Percentiles rank a stretch among this genome's conserved stretches.
Evolutionary conservation across 2,113 vertebrate species (phyloP).

Genomic region (Chelonoidis abingdonii): DNA sequence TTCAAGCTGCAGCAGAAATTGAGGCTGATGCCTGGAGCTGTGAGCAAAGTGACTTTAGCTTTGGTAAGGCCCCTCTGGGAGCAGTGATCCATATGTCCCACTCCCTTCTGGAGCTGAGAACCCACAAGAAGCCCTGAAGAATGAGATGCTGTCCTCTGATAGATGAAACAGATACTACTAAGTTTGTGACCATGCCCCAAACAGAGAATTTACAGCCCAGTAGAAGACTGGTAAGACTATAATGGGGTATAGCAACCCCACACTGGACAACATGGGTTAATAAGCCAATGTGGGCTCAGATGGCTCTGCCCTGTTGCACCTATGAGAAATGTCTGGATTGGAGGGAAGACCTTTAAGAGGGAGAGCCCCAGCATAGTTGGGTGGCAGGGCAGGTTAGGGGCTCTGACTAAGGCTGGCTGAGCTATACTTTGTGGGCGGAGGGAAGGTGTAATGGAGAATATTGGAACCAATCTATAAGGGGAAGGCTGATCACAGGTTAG

Average conservation of each 20-base stretch:
- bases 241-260: neutral
- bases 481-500: neutral
- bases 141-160: neutral
- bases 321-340: neutral
- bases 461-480: neutral
- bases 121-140: neutral
- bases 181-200: neutral
- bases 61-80: neutral
- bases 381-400: neutral
- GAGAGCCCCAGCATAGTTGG: neutral
- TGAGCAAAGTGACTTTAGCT: neutral
- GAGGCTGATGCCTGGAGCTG: neutral
- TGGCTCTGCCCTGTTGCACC: neutral
- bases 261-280: neutral
- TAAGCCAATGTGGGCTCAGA: neutral
- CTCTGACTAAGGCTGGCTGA: neutral
- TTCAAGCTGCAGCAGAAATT: neutral
- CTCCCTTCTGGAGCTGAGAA: neutral
- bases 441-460: neutral
- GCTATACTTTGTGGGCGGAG: neutral
- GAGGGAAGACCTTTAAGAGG: neutral
- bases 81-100: neutral
- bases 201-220: neutral
- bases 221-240: neutral
- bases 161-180: neutral